Evolutionary conservation across 2,888 invertebrate genomes (phyloP).

Genomic region (Hypselothyrea guttata): DNA sequence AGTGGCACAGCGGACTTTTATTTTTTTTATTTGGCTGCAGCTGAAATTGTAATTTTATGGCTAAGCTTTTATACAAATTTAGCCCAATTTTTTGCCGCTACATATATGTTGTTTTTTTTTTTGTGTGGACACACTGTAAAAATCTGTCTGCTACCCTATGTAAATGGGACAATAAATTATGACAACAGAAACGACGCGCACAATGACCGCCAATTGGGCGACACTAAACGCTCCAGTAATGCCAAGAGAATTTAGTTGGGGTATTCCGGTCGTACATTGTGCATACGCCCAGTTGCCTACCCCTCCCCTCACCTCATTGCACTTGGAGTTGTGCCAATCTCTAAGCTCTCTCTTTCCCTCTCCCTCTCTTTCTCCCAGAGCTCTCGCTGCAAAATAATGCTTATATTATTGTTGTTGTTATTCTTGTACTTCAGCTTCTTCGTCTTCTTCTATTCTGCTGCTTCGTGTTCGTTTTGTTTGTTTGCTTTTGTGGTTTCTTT

Average conservation of each 20-base stretch:
- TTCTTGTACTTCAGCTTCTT: too few relatives aligned
- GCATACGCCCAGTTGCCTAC: too few relatives aligned
- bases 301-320: neutral
- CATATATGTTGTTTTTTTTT: too few relatives aligned
- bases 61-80: too few relatives aligned
- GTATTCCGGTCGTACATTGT: neutral
- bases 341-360: neutral
- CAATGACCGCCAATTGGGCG: conserved; percentile 1
- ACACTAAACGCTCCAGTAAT: neutral
- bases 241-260: neutral
- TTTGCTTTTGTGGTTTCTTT: conserved; percentile 9
- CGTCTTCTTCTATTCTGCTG: neutral
- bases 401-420: too few relatives aligned
- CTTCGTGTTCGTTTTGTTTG: neutral
- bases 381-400: too few relatives aligned
- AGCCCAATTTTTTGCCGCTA: neutral
- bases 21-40: too few relatives aligned
- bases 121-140: too few relatives aligned
- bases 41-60: too few relatives aligned
- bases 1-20: too few relatives aligned
- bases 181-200: neutral
- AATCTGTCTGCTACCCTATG: neutral
- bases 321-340: neutral
- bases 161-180: conserved; percentile 3
- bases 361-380: too few relatives aligned